Evolutionary conservation across 2,888 invertebrate species (phyloP).

Genomic region (Ophioninae sp.): DNA sequence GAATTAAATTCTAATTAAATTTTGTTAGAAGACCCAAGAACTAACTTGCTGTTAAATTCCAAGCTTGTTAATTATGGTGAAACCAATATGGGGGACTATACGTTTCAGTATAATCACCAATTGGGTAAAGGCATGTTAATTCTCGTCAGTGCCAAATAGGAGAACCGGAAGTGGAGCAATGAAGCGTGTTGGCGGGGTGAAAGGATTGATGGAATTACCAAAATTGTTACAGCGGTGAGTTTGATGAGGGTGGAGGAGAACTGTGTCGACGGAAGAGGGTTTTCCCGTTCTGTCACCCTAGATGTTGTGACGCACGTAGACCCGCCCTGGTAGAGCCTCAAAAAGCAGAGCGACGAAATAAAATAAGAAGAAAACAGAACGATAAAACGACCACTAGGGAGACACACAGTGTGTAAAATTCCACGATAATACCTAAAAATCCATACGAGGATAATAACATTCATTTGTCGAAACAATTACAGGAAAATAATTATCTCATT

Average conservation of each 20-base stretch:
- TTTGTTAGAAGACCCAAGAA: no score
- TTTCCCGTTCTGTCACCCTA: constrained; percentile 28
- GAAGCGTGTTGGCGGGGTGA: neutral
- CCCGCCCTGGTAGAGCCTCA: constrained; percentile 22
- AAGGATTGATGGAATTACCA: constrained; percentile 7
- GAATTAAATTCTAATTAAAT: no score
- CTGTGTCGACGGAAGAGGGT: constrained; percentile 29
- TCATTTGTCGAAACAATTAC: neutral
- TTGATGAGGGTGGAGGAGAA: constrained; percentile 23
- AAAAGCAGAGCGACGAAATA: constrained; percentile 10
- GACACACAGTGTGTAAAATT: neutral
- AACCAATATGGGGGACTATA: no score
- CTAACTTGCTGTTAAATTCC: no score
- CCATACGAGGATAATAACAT: neutral
- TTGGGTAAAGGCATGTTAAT: neutral
- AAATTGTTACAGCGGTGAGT: constrained; percentile 12
- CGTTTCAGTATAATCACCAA: no score
- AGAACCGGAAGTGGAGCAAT: neutral
- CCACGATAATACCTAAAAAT: neutral
- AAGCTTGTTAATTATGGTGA: no score
- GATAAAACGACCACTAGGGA: neutral
- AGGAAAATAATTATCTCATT: neutral
- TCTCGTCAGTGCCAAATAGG: neutral
- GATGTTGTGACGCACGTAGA: constrained; percentile 48
- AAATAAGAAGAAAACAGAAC: neutral